Conservation (phyloP, 1,140 invertebrate genomes). For the Cydia amplana region DNA sequence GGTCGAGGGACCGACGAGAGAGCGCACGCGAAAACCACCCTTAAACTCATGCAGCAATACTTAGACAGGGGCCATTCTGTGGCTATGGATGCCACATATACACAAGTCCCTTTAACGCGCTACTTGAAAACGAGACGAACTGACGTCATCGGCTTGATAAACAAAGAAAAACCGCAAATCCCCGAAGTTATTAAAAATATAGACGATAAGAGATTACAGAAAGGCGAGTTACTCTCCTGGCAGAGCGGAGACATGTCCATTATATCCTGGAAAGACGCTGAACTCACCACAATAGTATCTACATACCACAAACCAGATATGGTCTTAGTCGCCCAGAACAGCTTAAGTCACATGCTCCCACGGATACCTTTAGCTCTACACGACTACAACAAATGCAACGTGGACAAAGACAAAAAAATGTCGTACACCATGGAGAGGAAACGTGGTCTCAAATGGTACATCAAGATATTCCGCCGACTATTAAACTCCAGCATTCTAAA, state of each 20-base stretch:
- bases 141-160: conserved; percentile 16
- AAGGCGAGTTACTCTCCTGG: conserved; percentile 11
- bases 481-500: conserved; percentile 14
- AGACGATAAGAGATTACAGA: conserved; percentile 22
- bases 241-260: conserved; percentile 25
- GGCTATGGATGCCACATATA: conserved; percentile 15
- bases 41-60: conserved; percentile 10
- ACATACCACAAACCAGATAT: conserved; percentile 22
- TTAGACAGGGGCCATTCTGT: conserved; percentile 7
- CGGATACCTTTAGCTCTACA: background rate
- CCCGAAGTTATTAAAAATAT: conserved; percentile 14
- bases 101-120: conserved; percentile 2
- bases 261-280: conserved; percentile 20
- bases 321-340: conserved; percentile 1
- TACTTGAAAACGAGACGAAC: conserved; percentile 15
- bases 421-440: conserved; percentile 29
- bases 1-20: background rate
- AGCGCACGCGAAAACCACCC: conserved; percentile 20
- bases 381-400: conserved; percentile 23
- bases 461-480: conserved; percentile 8
- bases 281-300: background rate
- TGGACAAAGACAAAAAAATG: conserved; percentile 22
- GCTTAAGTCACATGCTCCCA: conserved; percentile 11
- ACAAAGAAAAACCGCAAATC: conserved; percentile 14
- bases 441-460: conserved; percentile 21